A percentile compares a stretch with the other conserved stretches of the same genome.
These are phyloP conservation scores for Schlechtendalia chinensis DNA, from an alignment of 1,140 invertebrate genomes.

Conservation along the genomic window DNA sequence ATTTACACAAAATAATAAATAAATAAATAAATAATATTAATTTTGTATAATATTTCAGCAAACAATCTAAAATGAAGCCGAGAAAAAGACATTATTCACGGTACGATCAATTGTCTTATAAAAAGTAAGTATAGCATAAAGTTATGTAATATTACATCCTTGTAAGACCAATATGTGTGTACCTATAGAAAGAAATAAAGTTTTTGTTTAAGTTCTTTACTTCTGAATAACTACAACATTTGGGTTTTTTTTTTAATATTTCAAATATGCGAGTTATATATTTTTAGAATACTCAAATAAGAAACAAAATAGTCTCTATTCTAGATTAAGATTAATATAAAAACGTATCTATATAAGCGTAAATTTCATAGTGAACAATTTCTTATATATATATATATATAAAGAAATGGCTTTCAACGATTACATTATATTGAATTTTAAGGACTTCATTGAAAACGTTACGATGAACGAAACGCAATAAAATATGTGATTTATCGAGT, in stretches of 20 bases:
- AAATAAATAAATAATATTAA: conserved; percentile 19
- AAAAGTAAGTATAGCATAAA: conserved; percentile 7
- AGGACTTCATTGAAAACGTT: background rate
- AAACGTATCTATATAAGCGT: too few relatives aligned
- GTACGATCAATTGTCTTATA: conserved; percentile 27
- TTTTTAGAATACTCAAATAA: background rate
- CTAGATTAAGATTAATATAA: background rate
- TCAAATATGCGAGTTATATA: background rate
- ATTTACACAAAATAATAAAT: background rate
- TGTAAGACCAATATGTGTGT: background rate
- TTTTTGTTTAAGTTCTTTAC: background rate
- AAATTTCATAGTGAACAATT: too few relatives aligned
- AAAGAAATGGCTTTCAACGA: too few relatives aligned
- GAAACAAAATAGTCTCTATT: too few relatives aligned
- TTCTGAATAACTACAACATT: background rate
- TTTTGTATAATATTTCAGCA: conserved; percentile 40
- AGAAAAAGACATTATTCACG: conserved; percentile 42
- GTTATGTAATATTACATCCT: conserved; percentile 27
- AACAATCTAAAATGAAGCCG: conserved; percentile 36
- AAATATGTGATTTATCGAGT: background rate
- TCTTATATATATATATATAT: too few relatives aligned
- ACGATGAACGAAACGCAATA: background rate
- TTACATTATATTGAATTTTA: background rate
- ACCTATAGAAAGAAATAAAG: conserved; percentile 11
- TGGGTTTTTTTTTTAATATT: background rate